Percentiles rank a stretch among this genome's conserved stretches.
phyloP scores from a whole-genome alignment of 2,113 vertebrate genomes.

The Poeciliopsis occidentalis region DNA sequence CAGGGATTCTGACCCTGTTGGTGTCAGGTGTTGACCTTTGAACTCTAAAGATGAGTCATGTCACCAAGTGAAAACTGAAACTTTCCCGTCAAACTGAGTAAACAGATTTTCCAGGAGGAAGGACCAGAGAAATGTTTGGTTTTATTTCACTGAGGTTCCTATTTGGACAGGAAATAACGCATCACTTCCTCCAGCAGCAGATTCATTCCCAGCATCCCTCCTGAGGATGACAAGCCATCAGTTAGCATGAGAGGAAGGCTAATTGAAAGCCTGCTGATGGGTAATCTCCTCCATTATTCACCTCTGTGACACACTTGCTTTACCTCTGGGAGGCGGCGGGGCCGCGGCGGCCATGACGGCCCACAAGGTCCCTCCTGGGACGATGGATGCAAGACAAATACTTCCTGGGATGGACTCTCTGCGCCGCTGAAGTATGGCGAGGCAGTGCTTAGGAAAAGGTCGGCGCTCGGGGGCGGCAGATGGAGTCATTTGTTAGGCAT shows the following conservation, averaged over 20 bases:
- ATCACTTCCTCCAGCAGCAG: constrained; percentile 21
- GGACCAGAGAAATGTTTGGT: too few species aligned
- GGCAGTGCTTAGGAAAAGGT: constrained; percentile 67
- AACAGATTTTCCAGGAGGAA: too few species aligned
- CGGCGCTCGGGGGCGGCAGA: constrained; percentile 33
- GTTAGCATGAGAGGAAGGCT: constrained; percentile 86
- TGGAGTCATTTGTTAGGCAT: constrained; percentile 63
- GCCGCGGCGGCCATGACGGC: constrained; percentile 61
- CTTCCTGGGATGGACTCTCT: constrained; percentile 47
- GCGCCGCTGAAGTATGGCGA: constrained; percentile 62
- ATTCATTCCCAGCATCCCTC: constrained; percentile 58
- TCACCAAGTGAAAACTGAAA: too few species aligned
- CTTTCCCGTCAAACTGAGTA: too few species aligned
- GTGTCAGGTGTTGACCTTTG: too few species aligned
- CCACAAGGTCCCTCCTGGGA: constrained; percentile 72
- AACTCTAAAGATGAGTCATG: too few species aligned
- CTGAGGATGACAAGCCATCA: constrained; percentile 90
- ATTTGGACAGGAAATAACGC: neutral
- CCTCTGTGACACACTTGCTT: constrained; percentile 69
- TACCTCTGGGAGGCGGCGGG: constrained; percentile 52
- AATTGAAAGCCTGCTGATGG: constrained; percentile 92
- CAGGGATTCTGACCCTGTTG: too few species aligned
- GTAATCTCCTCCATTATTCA: constrained; percentile 92
- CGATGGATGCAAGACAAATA: constrained; percentile 72
- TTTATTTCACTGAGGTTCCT: too few species aligned